Conservation (phyloP, 2,888 invertebrate species). For the Thelaira solivaga region DNA sequence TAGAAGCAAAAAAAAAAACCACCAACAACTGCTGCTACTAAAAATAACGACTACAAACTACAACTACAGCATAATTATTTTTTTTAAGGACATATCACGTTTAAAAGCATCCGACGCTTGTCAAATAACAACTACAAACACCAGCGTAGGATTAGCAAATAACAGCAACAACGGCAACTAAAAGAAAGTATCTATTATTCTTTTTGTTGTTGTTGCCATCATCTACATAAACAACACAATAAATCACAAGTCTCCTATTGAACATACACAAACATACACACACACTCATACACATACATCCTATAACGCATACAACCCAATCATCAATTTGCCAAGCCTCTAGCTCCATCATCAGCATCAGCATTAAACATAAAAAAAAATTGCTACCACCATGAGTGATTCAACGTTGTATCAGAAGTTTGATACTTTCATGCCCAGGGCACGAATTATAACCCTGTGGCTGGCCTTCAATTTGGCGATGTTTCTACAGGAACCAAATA, state of each 20-base stretch:
- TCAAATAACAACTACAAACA: slow-evolving; percentile 14
- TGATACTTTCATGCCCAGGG: slow-evolving; percentile 73
- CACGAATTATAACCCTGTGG: slow-evolving; percentile 76
- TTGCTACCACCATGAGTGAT: slow-evolving; percentile 73
- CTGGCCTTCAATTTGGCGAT: slow-evolving; percentile 77
- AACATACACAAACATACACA: too few relatives aligned
- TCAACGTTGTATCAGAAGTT: slow-evolving; percentile 73
- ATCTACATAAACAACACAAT: background rate
- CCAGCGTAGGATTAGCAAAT: background rate
- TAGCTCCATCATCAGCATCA: slow-evolving; percentile 29
- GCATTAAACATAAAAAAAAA: background rate
- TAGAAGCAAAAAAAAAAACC: background rate
- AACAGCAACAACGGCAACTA: background rate
- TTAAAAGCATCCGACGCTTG: slow-evolving; percentile 33
- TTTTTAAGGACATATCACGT: slow-evolving; percentile 57
- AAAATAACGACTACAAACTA: slow-evolving; percentile 27
- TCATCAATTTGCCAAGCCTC: slow-evolving; percentile 3
- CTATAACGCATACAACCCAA: too few relatives aligned
- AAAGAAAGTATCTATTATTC: background rate
- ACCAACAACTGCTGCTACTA: slow-evolving; percentile 48
- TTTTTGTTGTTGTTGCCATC: background rate
- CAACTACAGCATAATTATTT: slow-evolving; percentile 46
- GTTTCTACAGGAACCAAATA: slow-evolving; percentile 75
- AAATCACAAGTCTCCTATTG: slow-evolving; percentile 35
- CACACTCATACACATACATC: too few relatives aligned